Evolutionary conservation across 2,797 vertebrate species (phyloP).

Genomic region (Tokudaia tokunoshimensis): DNA sequence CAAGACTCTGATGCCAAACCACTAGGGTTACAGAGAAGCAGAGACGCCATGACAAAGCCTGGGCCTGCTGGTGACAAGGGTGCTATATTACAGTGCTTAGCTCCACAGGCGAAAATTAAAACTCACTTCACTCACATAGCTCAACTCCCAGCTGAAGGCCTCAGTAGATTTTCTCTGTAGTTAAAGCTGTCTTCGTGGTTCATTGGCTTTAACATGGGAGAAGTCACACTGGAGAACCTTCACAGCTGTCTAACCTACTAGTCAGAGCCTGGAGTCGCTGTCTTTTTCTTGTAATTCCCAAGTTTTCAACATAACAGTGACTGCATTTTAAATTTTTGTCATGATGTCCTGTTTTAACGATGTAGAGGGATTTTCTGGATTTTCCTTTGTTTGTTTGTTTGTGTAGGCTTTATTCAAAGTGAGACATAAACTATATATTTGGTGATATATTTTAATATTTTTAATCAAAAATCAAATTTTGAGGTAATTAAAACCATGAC

Average conservation of each 20-base stretch:
- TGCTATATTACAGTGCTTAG: conserved; percentile 84
- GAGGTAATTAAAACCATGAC: neutral
- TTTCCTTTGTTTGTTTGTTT: neutral
- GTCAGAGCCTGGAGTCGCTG: neutral
- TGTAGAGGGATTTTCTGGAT: neutral
- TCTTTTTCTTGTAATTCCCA: conserved; percentile 40
- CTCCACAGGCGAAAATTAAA: conserved; percentile 87
- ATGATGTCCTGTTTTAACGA: neutral
- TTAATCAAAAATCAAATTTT: neutral
- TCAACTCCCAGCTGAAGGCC: conserved; percentile 76
- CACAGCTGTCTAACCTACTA: conserved; percentile 61
- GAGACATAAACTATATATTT: neutral
- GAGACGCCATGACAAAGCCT: conserved; percentile 83
- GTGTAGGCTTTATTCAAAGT: neutral
- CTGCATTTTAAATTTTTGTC: neutral
- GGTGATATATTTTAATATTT: neutral
- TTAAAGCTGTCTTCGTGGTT: conserved; percentile 81
- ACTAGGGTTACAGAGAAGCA: conserved; percentile 87
- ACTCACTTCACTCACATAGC: conserved; percentile 83
- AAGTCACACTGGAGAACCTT: conserved; percentile 54
- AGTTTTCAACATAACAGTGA: neutral
- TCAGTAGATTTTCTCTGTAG: conserved; percentile 78
- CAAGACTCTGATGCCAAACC: conserved; percentile 85
- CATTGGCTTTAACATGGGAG: conserved; percentile 71
- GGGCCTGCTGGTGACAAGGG: conserved; percentile 79